These are phyloP conservation scores for Peromyscus eremicus DNA, from an alignment of 2,797 vertebrate species.

Conservation along the genomic window DNA sequence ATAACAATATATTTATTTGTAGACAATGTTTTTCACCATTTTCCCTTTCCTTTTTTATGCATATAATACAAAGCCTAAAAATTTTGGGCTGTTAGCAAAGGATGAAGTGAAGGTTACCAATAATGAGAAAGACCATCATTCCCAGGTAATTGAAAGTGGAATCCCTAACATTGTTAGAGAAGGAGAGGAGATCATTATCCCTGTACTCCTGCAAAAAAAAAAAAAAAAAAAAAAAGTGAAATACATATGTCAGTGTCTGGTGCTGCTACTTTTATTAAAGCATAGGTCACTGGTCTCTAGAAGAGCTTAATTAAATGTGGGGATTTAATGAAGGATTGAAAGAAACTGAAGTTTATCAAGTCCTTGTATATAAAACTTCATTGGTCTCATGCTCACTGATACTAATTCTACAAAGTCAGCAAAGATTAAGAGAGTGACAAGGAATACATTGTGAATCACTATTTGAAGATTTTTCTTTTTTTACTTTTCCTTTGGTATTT, in stretches of 20 bases:
- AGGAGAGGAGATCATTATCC: conserved; percentile 42
- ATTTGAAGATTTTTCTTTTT: background rate
- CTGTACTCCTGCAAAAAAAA: background rate
- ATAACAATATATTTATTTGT: background rate
- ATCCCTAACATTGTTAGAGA: background rate
- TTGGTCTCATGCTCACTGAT: background rate
- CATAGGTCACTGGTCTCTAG: background rate
- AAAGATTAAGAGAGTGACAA: background rate
- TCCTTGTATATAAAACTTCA: background rate
- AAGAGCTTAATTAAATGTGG: background rate
- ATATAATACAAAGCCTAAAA: background rate
- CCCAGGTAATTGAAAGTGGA: conserved; percentile 55
- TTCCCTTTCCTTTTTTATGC: background rate
- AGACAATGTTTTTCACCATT: background rate
- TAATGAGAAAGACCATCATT: conserved; percentile 59
- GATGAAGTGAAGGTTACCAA: conserved; percentile 58
- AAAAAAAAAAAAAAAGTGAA: background rate
- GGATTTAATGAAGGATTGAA: conserved; percentile 31
- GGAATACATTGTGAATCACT: background rate
- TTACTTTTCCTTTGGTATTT: background rate
- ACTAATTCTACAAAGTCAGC: conserved; percentile 12
- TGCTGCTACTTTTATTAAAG: conserved; percentile 16
- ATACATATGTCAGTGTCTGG: background rate
- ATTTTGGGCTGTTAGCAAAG: background rate
- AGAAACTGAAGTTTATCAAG: conserved; percentile 3